Evolutionary conservation across 1,140 invertebrate species (phyloP).

Genomic region (Eumaeus atala): DNA sequence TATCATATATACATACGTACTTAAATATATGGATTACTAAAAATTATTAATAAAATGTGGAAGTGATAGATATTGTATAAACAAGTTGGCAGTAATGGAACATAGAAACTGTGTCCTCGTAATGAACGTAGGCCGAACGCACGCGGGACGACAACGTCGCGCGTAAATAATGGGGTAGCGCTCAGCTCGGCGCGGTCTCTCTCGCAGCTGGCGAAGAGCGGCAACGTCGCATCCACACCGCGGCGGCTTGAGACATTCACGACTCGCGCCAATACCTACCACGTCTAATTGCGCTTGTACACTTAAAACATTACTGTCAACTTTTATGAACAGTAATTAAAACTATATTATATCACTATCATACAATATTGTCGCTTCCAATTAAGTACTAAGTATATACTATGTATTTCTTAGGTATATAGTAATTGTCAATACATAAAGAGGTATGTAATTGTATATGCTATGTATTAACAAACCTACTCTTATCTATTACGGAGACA

Average conservation of each 20-base stretch:
- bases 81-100: conserved; percentile 36
- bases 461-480: too few relatives aligned
- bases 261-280: conserved; percentile 47
- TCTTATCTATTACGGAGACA: too few relatives aligned
- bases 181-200: conserved; percentile 56
- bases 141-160: conserved; percentile 72
- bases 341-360: not conserved
- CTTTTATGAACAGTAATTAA: too few relatives aligned
- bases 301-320: too few relatives aligned
- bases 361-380: conserved; percentile 6
- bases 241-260: conserved; percentile 40
- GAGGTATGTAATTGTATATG: too few relatives aligned
- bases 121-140: conserved; percentile 69
- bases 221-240: conserved; percentile 61
- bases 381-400: too few relatives aligned
- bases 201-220: conserved; percentile 62
- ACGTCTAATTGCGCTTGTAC: conserved; percentile 24
- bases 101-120: conserved; percentile 73
- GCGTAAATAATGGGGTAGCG: conserved; percentile 74
- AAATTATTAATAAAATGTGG: too few relatives aligned
- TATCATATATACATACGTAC: too few relatives aligned
- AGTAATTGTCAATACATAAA: too few relatives aligned
- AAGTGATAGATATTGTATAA: too few relatives aligned
- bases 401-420: not conserved
- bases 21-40: too few relatives aligned